These are phyloP conservation scores for Apomyelois bistriatella DNA, from an alignment of 2,888 invertebrate species.

Conservation along the genomic window DNA sequence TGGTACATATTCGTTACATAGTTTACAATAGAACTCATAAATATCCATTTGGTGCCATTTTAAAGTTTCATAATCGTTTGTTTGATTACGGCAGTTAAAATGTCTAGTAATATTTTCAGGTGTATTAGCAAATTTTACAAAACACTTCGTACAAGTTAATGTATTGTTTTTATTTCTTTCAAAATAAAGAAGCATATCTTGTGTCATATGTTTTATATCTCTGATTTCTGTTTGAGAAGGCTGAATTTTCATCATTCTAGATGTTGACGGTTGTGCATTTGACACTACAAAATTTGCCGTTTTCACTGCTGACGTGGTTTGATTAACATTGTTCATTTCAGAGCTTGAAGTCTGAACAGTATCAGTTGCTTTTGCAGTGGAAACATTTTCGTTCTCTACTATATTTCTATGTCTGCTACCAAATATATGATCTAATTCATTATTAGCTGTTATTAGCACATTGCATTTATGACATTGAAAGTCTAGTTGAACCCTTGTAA, in stretches of 20 bases:
- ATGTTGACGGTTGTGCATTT: neutral
- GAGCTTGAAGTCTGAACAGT: no score
- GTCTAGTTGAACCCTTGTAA: neutral
- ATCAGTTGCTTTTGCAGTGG: neutral
- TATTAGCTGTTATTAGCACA: neutral
- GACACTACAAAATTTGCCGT: no score
- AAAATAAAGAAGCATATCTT: neutral
- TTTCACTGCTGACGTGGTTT: no score
- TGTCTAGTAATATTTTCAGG: neutral
- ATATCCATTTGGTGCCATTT: no score
- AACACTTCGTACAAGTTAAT: neutral
- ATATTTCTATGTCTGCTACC: neutral
- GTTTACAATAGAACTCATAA: no score
- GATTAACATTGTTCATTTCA: no score
- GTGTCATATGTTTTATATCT: no score
- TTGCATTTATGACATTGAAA: neutral
- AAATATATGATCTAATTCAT: neutral
- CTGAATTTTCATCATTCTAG: neutral
- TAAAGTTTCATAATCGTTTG: no score
- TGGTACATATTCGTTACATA: neutral
- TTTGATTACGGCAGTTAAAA: no score
- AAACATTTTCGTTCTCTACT: neutral
- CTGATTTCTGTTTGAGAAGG: no score
- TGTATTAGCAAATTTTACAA: neutral
- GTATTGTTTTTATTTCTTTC: neutral